Conservation (phyloP, 2,888 invertebrate genomes). For the Eustalomyia histrio region DNA sequence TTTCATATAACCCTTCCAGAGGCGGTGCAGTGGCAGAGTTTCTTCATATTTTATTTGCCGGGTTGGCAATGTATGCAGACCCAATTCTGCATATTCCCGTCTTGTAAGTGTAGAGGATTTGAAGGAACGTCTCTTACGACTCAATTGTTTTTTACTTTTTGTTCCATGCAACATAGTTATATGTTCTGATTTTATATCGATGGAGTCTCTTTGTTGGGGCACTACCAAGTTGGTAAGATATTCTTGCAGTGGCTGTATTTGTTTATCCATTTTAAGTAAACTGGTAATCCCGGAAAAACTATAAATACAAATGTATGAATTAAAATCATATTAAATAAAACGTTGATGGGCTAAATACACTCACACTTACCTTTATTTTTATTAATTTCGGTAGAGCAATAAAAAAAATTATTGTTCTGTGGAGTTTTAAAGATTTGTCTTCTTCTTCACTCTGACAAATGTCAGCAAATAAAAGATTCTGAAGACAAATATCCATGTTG, state of each 20-base stretch:
- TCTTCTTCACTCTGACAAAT: no score
- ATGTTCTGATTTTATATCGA: conserved; percentile 76
- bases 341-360: no score
- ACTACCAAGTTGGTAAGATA: conserved; percentile 73
- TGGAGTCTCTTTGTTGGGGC: conserved; percentile 70
- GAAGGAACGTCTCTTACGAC: conserved; percentile 76
- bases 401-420: no score
- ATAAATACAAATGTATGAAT: neutral
- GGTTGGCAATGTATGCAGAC: conserved; percentile 83
- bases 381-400: no score
- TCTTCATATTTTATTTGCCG: conserved; percentile 84
- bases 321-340: neutral
- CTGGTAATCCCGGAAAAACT: no score
- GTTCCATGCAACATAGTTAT: conserved; percentile 75
- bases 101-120: conserved; percentile 81
- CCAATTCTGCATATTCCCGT: conserved; percentile 82
- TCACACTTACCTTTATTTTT: neutral
- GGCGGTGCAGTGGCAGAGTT: conserved; percentile 82
- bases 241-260: conserved; percentile 70
- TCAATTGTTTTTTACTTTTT: conserved; percentile 77
- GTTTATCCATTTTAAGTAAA: conserved; percentile 63
- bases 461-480: no score
- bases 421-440: no score
- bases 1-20: conserved; percentile 87
- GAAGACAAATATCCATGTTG: no score